Evolutionary conservation across 2,797 vertebrate species (phyloP), one percentile per base, ranked within the genome.

Genomic region (Danionella dracula): DNA sequence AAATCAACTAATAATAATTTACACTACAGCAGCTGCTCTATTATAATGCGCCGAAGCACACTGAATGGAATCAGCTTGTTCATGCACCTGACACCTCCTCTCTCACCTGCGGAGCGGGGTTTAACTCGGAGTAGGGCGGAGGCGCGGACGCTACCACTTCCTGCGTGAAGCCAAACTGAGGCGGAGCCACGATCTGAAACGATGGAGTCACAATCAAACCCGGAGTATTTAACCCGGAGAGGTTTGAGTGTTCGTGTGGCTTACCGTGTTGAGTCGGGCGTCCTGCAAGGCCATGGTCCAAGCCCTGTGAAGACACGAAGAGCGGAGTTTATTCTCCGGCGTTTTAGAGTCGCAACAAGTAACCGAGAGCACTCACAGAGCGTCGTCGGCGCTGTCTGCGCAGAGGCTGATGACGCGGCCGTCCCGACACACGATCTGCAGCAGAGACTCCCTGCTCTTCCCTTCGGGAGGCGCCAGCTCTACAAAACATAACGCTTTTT

Each of bases 261-360:
- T 94, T 82, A 99, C 95, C 41, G 87, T 74, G 67, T 94, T 97
- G 66, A 93, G 89, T 83, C 93, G 90, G 70, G 94, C 91, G 32
- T 96, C 95, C 79, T 94, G 92, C 6, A 99, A 90, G 59, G 93
- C 93, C 88, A 96, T 92, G 71, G 91, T 91, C 96, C 96, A 99
- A 19, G 94, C 95, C 74, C 96, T 99, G 78, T 13, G 81, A 66
- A 32, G 65, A 67, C 71, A 71, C 1, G 23, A 2, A 27, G 23
- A 27, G 23, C 6, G n/a, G n/a, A n/a, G n/a, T n/a, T n/a, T n/a
- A n/a, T n/a, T n/a, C n/a, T n/a, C n/a, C n/a, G n/a, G n/a, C n/a
- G n/a, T n/a, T n/a, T n/a, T n/a, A n/a, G n/a, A n/a, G n/a, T n/a
- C n/a, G n/a, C n/a, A n/a, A n/a, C n/a, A n/a, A n/a, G n/a, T n/a